These are phyloP conservation scores for Orthochromis indermauri DNA, from an alignment of 2,113 vertebrate species.

Conservation along the genomic window DNA sequence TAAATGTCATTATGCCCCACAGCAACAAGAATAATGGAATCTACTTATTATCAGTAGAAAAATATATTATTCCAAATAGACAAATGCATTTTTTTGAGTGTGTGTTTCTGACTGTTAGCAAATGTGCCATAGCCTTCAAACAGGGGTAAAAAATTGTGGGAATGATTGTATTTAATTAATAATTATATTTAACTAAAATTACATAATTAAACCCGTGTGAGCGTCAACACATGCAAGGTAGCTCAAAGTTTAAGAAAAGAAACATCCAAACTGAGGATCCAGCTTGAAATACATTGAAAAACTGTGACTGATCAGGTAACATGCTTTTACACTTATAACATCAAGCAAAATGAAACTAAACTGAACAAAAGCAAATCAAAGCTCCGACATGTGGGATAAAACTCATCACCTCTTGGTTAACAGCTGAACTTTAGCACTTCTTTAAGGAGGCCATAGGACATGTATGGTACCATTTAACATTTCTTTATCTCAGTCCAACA, in stretches of 20 bases:
- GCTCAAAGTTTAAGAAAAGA: not conserved
- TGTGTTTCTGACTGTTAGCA: not conserved
- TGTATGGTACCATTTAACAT: not conserved
- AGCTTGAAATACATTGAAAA: not conserved
- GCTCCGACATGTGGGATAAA: not conserved
- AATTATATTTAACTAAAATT: not conserved
- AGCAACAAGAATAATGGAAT: not conserved
- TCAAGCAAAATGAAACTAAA: not conserved
- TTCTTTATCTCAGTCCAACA: not conserved
- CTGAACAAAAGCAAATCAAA: not conserved
- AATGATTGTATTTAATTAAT: not conserved
- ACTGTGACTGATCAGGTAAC: not conserved
- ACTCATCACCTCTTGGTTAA: not conserved
- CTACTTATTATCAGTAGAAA: not conserved
- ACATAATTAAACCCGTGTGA: not conserved
- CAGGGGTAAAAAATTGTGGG: not conserved
- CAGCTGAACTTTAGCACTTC: not conserved
- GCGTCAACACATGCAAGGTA: not conserved
- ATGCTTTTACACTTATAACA: not conserved
- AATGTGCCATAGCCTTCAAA: not conserved
- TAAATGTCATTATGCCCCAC: not conserved
- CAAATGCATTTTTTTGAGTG: not conserved
- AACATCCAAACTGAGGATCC: not conserved
- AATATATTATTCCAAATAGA: not conserved
- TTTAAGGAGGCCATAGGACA: not conserved